Base-by-base conservation (phyloP, 2,888 invertebrate species). In the Gandaritis pyraliata region DNA sequence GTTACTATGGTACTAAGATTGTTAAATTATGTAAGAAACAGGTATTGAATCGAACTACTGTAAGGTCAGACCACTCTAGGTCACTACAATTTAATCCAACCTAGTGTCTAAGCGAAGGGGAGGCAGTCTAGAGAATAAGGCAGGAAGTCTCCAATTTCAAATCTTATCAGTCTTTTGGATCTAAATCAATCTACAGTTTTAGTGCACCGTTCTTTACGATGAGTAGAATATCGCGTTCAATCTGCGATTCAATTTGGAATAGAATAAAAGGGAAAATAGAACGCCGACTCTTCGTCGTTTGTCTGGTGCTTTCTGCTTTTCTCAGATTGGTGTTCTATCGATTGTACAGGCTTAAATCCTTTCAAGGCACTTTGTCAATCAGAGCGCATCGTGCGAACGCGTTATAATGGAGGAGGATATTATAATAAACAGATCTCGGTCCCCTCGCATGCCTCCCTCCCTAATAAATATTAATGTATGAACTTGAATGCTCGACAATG, bases 401-500 rank as follows among this genome's bases (percentile, higher is more conserved):
- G 87, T 88, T 86, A 89, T 90, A 90, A 90, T 90, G 67, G 69
- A 87, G 79, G 86, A 85, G 91, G 91, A 91, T 88, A 92, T 92
- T 90, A 91, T 90, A 91, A 90, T 91, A 90, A 91, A 91, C 90
- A 88, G 89, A 87, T 85, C 85, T 80, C 81, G 82, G 85, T 77
- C 88, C 89, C 88, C 90, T 87, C 84, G 72, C 30, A 29, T 48
- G 48, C 33, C 70, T 77, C 83, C 84, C 86, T 86, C 86, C 85
- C 88, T 87, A 90, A 90, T 89, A 90, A 90, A 90, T 91, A 90
- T 90, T 89, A 91, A 91, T 90, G 86, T 86, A 85, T 85, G 86
- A 90, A 88, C 90, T 87, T 90, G 85, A 89, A 86, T 83, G 84
- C 81, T 80, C 78, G 81, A 83, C 86, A 85, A 85, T 86, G 78